Evolutionary conservation across 2,113 vertebrate species (phyloP), one percentile per base, ranked within the genome.

Genomic region (Tachycineta bicolor): DNA sequence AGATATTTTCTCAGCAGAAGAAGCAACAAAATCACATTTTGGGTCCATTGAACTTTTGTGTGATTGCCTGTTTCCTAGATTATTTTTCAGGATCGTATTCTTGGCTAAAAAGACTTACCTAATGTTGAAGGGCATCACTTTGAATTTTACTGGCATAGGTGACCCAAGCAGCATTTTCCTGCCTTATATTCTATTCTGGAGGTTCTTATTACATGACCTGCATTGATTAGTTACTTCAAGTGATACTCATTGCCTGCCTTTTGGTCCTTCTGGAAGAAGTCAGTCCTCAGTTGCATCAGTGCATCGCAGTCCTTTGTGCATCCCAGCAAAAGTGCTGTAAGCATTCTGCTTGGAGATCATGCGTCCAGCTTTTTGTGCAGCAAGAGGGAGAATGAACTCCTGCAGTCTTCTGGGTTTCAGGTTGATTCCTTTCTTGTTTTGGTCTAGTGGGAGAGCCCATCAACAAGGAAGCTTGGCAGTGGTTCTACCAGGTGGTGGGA

Each of bases 381-480:
- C 44, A 39, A 24, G 69, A 52, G 37, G 67, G 21, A 77, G 34
- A 53, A 44, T 4, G 20, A 83, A 28, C 55, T 71, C 33, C 60
- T 71, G n/a, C 43, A 83, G 29, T 41, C 12, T 64, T 24, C 21
- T 9, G 69, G 39, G 14, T 39, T 43, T 94, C 55, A 90, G 39
- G 14, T 23, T 70, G 62, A 64, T 95, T 85, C 44, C 44, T 80
- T 96, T 93, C 25, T 49, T 83, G 11, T 53, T 92, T 71, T 91
- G 63, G 25, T 97, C 76, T 94, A 99, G 99, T 99, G 93, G 99
- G 99, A 83, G 99, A 99, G 77, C 99, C 99, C 64, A 99, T 99
- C 93, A 99, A 99, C 97, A 97, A 98, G 0, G 99, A 99, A 94
- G 99, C 99, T 16, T 99, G 99, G 99, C 98, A 99, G 44, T 99